A percentile compares a stretch with the other conserved stretches of the same genome.
Evolutionary conservation across 2,888 invertebrate genomes (phyloP).

Genomic region (Aleiodes testaceus): DNA sequence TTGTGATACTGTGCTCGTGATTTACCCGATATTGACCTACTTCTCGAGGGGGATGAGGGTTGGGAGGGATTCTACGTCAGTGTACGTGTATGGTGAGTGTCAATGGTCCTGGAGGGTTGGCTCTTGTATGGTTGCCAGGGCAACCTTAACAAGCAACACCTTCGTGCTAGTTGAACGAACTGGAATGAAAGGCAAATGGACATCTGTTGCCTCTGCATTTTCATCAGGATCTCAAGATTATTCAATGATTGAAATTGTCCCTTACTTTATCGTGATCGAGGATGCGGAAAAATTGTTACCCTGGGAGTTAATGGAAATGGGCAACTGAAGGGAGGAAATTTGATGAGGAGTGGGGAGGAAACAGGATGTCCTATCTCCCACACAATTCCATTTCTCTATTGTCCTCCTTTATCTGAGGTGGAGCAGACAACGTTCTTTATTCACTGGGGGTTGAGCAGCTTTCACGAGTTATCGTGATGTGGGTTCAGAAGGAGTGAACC

Average conservation of each 20-base stretch:
- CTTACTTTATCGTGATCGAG: too few species aligned
- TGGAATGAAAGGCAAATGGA: background rate
- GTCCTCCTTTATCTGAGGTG: slow-evolving; percentile 6
- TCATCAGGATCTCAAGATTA: background rate
- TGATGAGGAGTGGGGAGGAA: background rate
- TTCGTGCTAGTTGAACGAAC: slow-evolving; percentile 51
- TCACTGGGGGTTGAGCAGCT: slow-evolving; percentile 48
- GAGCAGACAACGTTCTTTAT: slow-evolving; percentile 5
- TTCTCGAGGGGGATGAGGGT: slow-evolving; percentile 51
- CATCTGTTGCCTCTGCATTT: background rate
- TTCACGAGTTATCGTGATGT: slow-evolving; percentile 50
- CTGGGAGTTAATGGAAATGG: background rate
- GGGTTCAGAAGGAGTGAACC: slow-evolving; percentile 54
- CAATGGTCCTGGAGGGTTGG: slow-evolving; percentile 56
- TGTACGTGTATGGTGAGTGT: slow-evolving; percentile 48
- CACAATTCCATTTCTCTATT: slow-evolving; percentile 15
- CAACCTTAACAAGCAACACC: slow-evolving; percentile 71
- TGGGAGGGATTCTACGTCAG: slow-evolving; percentile 36
- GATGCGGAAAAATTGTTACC: too few species aligned
- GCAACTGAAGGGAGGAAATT: background rate
- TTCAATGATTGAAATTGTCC: background rate
- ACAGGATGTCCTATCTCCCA: background rate
- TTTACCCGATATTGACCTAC: slow-evolving; percentile 71
- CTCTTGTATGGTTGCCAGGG: slow-evolving; percentile 66
- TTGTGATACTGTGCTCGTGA: slow-evolving; percentile 56